Percentiles rank a stretch among this genome's conserved stretches.
Evolutionary conservation across 2,797 vertebrate species (phyloP).

Genomic region (Hapalemur alaotrensis): DNA sequence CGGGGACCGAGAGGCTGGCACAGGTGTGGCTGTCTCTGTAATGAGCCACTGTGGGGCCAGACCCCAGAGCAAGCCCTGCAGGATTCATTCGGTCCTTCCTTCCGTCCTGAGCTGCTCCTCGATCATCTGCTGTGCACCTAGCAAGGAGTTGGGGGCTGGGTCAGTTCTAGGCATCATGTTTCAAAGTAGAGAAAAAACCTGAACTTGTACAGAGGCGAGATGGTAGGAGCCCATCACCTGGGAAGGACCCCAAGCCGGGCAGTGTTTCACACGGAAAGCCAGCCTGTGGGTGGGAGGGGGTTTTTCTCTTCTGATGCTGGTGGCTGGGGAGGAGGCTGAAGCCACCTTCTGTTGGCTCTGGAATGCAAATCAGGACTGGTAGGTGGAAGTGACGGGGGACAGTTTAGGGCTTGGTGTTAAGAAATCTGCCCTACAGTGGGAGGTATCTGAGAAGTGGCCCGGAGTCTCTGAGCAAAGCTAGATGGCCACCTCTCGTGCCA

Average conservation of each 20-base stretch:
- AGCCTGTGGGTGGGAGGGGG: rapidly evolving
- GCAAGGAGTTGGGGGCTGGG: neutral
- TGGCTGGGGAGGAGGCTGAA: neutral
- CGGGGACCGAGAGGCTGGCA: too few relatives aligned
- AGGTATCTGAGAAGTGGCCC: neutral
- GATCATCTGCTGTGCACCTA: too few relatives aligned
- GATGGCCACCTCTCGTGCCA: neutral
- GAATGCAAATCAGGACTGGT: neutral
- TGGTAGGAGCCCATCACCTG: neutral
- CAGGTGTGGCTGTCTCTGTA: too few relatives aligned
- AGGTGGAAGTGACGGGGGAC: neutral
- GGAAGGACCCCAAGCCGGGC: neutral
- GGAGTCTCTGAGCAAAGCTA: neutral
- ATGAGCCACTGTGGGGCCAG: neutral
- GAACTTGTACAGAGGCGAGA: neutral
- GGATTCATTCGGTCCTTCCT: neutral
- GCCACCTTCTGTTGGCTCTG: neutral
- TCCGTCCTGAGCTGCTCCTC: neutral
- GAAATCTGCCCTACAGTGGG: neutral
- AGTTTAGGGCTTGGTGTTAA: neutral
- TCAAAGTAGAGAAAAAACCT: neutral
- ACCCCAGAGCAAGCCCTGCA: rapidly evolving
- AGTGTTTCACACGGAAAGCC: rapidly evolving
- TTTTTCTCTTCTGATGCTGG: neutral
- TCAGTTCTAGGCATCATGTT: neutral